Conservation (phyloP, 1,140 invertebrate genomes). For the Temnothorax longispinosus region DNA sequence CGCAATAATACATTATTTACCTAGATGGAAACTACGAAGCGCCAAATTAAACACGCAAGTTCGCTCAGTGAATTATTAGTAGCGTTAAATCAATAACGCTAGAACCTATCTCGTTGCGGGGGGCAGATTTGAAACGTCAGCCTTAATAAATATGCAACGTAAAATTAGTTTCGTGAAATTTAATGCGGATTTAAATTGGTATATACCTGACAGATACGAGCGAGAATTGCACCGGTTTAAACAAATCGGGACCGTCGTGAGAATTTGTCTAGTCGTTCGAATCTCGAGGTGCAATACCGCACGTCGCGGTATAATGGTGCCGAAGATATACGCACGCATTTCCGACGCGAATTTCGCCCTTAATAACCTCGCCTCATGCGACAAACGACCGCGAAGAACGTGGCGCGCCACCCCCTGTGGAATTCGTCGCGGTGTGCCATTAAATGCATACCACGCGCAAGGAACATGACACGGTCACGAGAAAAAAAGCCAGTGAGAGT, state of each 20-base stretch:
- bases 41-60: constrained; percentile 41
- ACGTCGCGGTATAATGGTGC: neutral
- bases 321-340: constrained; percentile 44
- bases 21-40: neutral
- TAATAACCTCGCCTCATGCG: constrained; percentile 35
- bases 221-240: neutral
- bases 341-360: constrained; percentile 43
- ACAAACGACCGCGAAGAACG: constrained; percentile 41
- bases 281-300: constrained; percentile 23
- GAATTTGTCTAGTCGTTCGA: constrained; percentile 34
- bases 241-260: constrained; percentile 7
- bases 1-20: constrained; percentile 33
- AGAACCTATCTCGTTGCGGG: constrained; percentile 12
- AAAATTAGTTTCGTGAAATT: constrained; percentile 23
- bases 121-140: constrained; percentile 6
- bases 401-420: constrained; percentile 30
- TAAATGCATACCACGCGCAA: constrained; percentile 74
- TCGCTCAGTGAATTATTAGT: constrained; percentile 33
- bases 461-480: constrained; percentile 43
- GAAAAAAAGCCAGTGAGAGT: neutral
- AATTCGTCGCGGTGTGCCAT: constrained; percentile 72
- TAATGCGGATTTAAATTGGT: constrained; percentile 18
- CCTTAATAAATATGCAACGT: constrained; percentile 18
- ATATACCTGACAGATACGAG: neutral
- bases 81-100: constrained; percentile 40